Percentiles rank a stretch among this genome's conserved stretches.
Conservation (phyloP, 2,888 invertebrate genomes). For the Eudemis profundana region DNA sequence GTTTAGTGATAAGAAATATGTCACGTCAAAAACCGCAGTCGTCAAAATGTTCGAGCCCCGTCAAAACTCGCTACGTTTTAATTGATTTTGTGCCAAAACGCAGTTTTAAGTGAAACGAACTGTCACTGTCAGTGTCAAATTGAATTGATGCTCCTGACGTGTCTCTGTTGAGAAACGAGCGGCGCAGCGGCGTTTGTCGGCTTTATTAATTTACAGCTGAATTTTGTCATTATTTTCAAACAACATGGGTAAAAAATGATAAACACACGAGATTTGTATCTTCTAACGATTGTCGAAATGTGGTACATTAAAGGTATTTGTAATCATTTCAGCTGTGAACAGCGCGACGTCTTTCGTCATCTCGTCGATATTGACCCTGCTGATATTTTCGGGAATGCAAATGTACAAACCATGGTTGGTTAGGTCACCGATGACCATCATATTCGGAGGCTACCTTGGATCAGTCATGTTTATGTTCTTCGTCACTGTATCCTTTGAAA, state of each 20-base stretch:
- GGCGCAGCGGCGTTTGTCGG: conserved; percentile 15
- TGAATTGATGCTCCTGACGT: neutral
- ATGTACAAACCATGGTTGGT: conserved; percentile 93
- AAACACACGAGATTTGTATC: neutral
- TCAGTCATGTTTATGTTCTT: conserved; percentile 94
- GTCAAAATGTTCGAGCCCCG: conserved; percentile 15
- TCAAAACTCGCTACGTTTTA: conserved; percentile 3
- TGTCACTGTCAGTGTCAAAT: conserved; percentile 17
- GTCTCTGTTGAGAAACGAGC: neutral
- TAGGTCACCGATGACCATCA: conserved; percentile 92
- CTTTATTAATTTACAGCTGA: conserved; percentile 8
- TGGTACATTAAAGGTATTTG: conserved; percentile 30
- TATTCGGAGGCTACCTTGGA: conserved; percentile 95
- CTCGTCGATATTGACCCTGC: conserved; percentile 91
- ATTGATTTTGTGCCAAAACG: neutral
- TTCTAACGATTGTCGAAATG: neutral
- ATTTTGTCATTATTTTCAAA: neutral
- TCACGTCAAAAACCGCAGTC: too few species aligned
- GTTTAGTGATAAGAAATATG: conserved; percentile 16
- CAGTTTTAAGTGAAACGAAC: neutral
- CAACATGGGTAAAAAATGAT: conserved; percentile 30
- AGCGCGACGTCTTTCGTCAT: conserved; percentile 91
- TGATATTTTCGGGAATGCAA: conserved; percentile 96
- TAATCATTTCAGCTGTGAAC: conserved; percentile 86
- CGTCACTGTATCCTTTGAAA: conserved; percentile 90